Evolutionary conservation across 1,140 invertebrate species (phyloP), one percentile per base, ranked within the genome.

Genomic region (Drosophila asahinai): DNA sequence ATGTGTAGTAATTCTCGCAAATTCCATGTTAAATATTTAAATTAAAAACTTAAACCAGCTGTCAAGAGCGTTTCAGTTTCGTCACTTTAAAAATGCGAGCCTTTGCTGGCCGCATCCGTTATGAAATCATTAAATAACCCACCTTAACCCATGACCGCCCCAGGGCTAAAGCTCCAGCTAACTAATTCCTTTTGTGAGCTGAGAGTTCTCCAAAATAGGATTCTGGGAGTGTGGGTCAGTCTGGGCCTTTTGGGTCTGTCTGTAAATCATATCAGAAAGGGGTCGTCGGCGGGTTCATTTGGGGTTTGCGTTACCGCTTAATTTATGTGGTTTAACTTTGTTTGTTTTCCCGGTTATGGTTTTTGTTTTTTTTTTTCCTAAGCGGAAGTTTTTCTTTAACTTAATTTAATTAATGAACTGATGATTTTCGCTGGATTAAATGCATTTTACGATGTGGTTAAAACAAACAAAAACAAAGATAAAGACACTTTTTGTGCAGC

Each of bases 371-470:
- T 14, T 25, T n/a, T 30, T 7, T 12, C 6, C 43, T 59, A 43
- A 67, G 47, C 60, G 75, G 62, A 76, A 83, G 75, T 67, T 86
- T 89, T 83, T 67, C 54, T 60, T 48, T 52, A 60, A 54, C 58
- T 78, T 81, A 57, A 89, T 72, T 81, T 68, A 83, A 81, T 89
- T 84, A 89, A 87, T 87, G 64, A 90, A 90, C 84, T 87, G 68
- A 57, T 76, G 62, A 81, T 80, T 70, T 78, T 19, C 64, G 38
- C 27, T 52, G 58, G 40, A 30, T 30, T 15, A 30, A 76, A 67
- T 55, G 48, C 42, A 77, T 48, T 76, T 77, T 36, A 33, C 38
- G 22, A 38, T 33, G 19, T 19, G 19, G 25, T 45, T 36, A 8
- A n/a, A 55, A 52, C 27, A 30, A 17, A 42, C 58, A 74, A 60